A percentile compares a stretch with the other conserved stretches of the same genome.
Conservation (phyloP, 1,140 invertebrate genomes). For the Druon quercuslanigerum region DNA sequence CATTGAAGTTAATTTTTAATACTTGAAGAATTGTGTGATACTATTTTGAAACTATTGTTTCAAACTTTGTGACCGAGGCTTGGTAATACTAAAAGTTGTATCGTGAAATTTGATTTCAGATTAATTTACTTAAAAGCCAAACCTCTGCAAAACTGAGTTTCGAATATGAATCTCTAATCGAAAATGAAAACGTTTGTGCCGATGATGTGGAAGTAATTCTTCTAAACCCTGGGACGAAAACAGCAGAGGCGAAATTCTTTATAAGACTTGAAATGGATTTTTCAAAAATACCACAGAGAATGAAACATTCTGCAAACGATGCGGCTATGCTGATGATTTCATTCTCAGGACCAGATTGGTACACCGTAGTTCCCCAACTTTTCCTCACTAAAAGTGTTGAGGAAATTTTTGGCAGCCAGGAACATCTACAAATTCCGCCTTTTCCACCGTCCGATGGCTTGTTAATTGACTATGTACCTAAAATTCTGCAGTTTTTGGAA, state of each 20-base stretch:
- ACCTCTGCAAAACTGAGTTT: slow-evolving; percentile 42
- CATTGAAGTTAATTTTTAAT: too few species aligned
- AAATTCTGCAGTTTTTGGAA: slow-evolving; percentile 75
- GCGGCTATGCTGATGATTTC: slow-evolving; percentile 60
- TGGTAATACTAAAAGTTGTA: background rate
- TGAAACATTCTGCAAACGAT: slow-evolving; percentile 44
- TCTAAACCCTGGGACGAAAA: slow-evolving; percentile 47
- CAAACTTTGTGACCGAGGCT: too few species aligned
- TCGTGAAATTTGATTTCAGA: slow-evolving; percentile 4
- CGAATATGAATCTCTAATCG: slow-evolving; percentile 61
- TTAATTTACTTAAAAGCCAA: slow-evolving; percentile 33
- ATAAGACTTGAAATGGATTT: slow-evolving; percentile 66
- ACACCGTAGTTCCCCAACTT: slow-evolving; percentile 55
- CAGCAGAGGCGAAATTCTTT: slow-evolving; percentile 60
- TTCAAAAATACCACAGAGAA: slow-evolving; percentile 55
- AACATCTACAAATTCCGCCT: slow-evolving; percentile 55
- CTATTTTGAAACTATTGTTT: too few species aligned
- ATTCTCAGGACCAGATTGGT: slow-evolving; percentile 61
- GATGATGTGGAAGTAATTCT: slow-evolving; percentile 68
- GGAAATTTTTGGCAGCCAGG: slow-evolving; percentile 52
- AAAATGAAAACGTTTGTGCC: slow-evolving; percentile 41
- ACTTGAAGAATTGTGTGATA: too few species aligned
- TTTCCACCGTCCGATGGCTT: slow-evolving; percentile 64
- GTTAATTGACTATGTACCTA: slow-evolving; percentile 77
- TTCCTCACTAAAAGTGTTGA: slow-evolving; percentile 66